Evolutionary conservation across 2,888 invertebrate species (phyloP).

Genomic region (Phanerotoma sp.): DNA sequence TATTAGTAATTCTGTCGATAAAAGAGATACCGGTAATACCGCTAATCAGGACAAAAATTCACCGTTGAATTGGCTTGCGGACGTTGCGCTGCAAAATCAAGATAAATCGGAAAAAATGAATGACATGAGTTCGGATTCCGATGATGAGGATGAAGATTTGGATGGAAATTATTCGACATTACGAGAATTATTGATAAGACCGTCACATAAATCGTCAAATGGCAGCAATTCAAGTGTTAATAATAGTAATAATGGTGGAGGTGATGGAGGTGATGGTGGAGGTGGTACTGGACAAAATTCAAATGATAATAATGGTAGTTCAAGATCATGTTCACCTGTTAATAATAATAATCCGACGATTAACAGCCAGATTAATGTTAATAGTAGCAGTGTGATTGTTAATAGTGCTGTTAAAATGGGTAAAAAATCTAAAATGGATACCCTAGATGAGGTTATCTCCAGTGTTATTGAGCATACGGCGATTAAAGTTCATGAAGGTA

Average conservation of each 20-base stretch:
- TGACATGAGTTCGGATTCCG: slow-evolving; percentile 66
- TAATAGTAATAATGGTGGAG: too few species aligned
- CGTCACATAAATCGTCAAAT: slow-evolving; percentile 60
- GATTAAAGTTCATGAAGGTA: slow-evolving; percentile 59
- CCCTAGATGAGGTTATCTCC: slow-evolving; percentile 77
- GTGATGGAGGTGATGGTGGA: too few species aligned
- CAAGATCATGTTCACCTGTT: slow-evolving; percentile 57
- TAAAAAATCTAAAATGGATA: slow-evolving; percentile 70
- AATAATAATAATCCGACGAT: slow-evolving; percentile 35
- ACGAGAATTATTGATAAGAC: slow-evolving; percentile 76
- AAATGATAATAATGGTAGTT: slow-evolving; percentile 40
- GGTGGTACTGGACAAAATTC: too few species aligned
- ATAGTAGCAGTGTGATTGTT: too few species aligned
- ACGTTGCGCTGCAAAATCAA: slow-evolving; percentile 66
- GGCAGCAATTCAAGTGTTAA: slow-evolving; percentile 33
- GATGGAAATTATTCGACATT: slow-evolving; percentile 81
- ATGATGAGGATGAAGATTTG: slow-evolving; percentile 70
- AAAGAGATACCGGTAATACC: slow-evolving; percentile 57
- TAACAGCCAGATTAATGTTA: too few species aligned
- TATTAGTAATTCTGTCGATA: too few species aligned
- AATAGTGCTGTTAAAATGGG: slow-evolving; percentile 39
- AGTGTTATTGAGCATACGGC: slow-evolving; percentile 71
- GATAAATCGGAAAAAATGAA: too few species aligned
- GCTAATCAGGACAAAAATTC: slow-evolving; percentile 60
- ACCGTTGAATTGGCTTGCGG: slow-evolving; percentile 68